phyloP scores from a whole-genome alignment of 2,888 invertebrate genomes.

The Trachelus tabidus region DNA sequence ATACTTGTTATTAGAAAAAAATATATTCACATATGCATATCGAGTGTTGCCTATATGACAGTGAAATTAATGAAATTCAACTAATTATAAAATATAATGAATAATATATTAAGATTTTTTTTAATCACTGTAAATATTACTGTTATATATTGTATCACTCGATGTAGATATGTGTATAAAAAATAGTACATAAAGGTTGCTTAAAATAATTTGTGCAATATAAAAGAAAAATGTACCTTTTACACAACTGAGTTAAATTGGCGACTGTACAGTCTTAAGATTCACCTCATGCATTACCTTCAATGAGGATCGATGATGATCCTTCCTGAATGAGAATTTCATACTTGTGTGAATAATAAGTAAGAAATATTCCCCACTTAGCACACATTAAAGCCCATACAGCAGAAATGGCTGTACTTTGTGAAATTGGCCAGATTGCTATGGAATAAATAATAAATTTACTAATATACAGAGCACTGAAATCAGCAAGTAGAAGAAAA shows the following conservation, averaged over 20 bases:
- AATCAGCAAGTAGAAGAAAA: constrained; percentile 1
- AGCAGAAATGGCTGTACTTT: constrained; percentile 38
- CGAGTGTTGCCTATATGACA: background rate
- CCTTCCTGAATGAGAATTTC: constrained; percentile 34
- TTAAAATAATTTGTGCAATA: background rate
- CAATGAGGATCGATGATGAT: constrained; percentile 33
- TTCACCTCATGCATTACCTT: constrained; percentile 27
- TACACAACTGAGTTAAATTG: background rate
- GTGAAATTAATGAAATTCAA: background rate
- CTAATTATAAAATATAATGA: background rate
- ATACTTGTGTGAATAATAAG: constrained; percentile 40
- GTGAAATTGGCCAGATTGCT: constrained; percentile 36
- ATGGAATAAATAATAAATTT: constrained; percentile 12
- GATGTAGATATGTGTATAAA: background rate
- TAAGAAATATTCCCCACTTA: constrained; percentile 41
- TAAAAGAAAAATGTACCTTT: background rate
- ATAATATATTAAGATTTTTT: background rate
- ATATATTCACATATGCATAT: background rate
- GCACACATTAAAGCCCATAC: constrained; percentile 41
- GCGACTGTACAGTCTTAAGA: background rate
- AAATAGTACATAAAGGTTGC: background rate
- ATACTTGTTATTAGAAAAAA: background rate
- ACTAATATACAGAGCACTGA: background rate
- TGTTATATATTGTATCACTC: background rate
- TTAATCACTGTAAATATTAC: background rate